Conservation (phyloP, 2,797 vertebrate genomes). For the Fistularia commersonii region DNA sequence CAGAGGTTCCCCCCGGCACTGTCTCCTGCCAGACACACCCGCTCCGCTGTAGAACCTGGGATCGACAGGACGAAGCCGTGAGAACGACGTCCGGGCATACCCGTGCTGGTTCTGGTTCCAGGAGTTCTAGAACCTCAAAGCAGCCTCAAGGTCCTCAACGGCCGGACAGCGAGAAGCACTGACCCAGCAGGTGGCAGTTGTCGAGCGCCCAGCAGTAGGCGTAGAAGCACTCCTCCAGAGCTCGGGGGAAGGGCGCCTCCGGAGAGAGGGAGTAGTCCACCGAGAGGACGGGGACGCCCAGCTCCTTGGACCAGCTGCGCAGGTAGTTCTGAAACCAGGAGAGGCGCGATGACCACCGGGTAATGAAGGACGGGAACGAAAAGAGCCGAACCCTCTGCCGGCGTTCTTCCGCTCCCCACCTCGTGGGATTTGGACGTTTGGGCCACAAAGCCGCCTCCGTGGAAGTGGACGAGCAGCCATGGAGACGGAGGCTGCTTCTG, state of each 20-base stretch:
- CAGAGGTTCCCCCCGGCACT: slow-evolving; percentile 81
- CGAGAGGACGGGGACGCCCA: slow-evolving; percentile 72
- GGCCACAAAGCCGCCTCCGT: slow-evolving; percentile 79
- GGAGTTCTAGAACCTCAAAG: too few relatives aligned
- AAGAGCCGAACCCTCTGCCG: neutral
- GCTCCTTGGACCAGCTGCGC: slow-evolving; percentile 73
- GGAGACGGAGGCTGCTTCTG: slow-evolving; percentile 69
- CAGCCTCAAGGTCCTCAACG: too few relatives aligned
- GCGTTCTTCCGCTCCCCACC: slow-evolving; percentile 36
- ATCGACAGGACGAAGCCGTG: neutral
- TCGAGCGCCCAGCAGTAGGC: slow-evolving; percentile 81
- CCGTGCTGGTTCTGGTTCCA: too few relatives aligned
- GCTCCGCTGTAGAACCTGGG: slow-evolving; percentile 74
- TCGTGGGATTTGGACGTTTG: slow-evolving; percentile 80
- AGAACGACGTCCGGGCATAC: too few relatives aligned
- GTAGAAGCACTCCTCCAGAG: slow-evolving; percentile 81
- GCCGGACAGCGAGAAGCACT: slow-evolving; percentile 5
- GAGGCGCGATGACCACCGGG: too few relatives aligned
- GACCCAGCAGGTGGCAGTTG: slow-evolving; percentile 76
- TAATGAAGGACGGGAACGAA: neutral
- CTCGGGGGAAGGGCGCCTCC: slow-evolving; percentile 77
- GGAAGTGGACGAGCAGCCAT: slow-evolving; percentile 76
- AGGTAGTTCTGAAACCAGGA: slow-evolving; percentile 66
- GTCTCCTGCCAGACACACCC: slow-evolving; percentile 78
- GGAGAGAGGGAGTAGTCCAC: slow-evolving; percentile 80